These are phyloP conservation scores for Macrophya alboannulata DNA, from an alignment of 2,888 invertebrate species.

Conservation along the genomic window DNA sequence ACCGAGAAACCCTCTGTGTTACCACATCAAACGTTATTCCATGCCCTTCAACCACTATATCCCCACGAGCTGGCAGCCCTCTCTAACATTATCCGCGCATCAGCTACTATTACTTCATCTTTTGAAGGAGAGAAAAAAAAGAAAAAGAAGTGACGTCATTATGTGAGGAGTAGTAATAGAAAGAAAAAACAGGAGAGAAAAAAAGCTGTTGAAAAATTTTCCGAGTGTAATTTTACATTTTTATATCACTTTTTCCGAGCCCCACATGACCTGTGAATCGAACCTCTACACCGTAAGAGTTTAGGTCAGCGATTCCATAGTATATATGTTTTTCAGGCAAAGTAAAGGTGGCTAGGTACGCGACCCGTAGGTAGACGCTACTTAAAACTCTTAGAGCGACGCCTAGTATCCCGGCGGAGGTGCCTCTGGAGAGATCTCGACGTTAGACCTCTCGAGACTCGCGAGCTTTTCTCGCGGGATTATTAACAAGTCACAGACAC, in stretches of 20 bases:
- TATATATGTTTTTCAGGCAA: slow-evolving; percentile 14
- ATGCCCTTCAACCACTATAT: slow-evolving; percentile 58
- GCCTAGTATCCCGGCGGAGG: slow-evolving; percentile 43
- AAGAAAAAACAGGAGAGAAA: neutral
- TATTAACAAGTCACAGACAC: slow-evolving; percentile 42
- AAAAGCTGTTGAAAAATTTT: neutral
- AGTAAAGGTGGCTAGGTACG: slow-evolving; percentile 16
- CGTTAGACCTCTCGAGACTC: slow-evolving; percentile 56
- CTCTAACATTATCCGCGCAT: slow-evolving; percentile 61
- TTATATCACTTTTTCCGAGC: neutral
- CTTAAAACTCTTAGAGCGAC: slow-evolving; percentile 42
- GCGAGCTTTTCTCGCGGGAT: slow-evolving; percentile 50
- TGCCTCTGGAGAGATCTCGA: slow-evolving; percentile 50
- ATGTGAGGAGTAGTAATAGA: neutral
- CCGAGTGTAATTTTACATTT: neutral
- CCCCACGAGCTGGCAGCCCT: slow-evolving; percentile 7
- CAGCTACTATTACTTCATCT: slow-evolving; percentile 58
- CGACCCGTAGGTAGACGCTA: slow-evolving; percentile 41
- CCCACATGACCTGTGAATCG: neutral
- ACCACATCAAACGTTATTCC: slow-evolving; percentile 69
- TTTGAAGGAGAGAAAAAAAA: neutral
- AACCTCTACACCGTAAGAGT: neutral
- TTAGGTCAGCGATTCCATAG: slow-evolving; percentile 41
- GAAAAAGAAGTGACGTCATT: neutral
- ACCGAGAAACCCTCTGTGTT: slow-evolving; percentile 60